Conservation (phyloP, 1,140 invertebrate genomes). For the Cyphomyrmex costatus region DNA sequence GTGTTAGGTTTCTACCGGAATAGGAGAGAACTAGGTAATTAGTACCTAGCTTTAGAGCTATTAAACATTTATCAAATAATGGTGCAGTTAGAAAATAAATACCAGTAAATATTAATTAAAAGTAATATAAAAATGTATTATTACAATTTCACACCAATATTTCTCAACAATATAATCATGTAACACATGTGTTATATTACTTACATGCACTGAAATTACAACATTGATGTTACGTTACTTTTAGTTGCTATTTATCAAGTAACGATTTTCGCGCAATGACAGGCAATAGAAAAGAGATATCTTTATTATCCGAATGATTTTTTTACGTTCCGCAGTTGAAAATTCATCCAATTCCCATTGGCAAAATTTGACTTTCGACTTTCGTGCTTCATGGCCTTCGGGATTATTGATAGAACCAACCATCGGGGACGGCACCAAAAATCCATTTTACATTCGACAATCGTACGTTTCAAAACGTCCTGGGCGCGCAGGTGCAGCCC, state of each 20-base stretch:
- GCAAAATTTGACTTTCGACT: conserved; percentile 69
- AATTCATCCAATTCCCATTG: neutral
- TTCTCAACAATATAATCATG: no score
- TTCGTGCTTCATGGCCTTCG: conserved; percentile 86
- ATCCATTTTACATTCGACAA: conserved; percentile 86
- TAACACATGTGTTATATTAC: no score
- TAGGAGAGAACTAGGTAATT: neutral
- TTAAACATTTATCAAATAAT: neutral
- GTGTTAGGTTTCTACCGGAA: conserved; percentile 75
- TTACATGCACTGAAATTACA: no score
- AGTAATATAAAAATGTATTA: no score
- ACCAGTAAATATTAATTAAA: no score
- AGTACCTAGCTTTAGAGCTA: no score
- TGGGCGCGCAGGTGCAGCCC: conserved; percentile 25
- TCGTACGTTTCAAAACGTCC: conserved; percentile 77
- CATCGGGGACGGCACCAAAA: conserved; percentile 80
- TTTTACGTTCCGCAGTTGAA: neutral
- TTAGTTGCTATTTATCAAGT: no score
- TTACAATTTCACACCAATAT: no score
- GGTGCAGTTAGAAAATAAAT: conserved; percentile 11
- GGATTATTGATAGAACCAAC: conserved; percentile 86
- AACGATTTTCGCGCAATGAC: neutral
- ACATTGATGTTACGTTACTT: no score
- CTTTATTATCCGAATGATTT: conserved; percentile 12
- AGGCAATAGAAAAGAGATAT: neutral